Evolutionary conservation across 2,113 vertebrate genomes (phyloP), one percentile per base, ranked within the genome.

Genomic region (Toxostoma redivivum): DNA sequence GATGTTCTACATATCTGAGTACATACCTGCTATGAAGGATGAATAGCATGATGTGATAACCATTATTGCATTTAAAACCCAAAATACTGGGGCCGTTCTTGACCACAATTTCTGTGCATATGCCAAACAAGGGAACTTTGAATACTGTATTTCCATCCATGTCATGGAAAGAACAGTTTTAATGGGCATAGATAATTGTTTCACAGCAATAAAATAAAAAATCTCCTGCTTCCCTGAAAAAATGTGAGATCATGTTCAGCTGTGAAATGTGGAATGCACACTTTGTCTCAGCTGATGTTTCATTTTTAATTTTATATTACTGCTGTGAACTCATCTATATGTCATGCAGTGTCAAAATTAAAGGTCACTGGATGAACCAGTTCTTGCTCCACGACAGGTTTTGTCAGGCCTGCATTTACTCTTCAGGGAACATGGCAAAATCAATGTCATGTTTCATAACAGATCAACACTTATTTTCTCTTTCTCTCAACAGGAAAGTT

Each of bases 401-500:
- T 83, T 88, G 50, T 60, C 77, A 58, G 25, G 40, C 73, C 30
- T 61, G 17, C 38, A 20, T 80, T 86, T 77, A 38, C 78, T 81
- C 54, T 67, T 81, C 65, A 86, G 57, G n/a, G 44, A 27, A 27
- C 35, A 18, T 51, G 57, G 45, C 42, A 60, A 81, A 71, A 61
- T 76, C 9, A 20, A 4, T 56, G 86, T 66, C 61, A 56, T 4
- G 0, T 66, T 40, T 48, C 5, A 3, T 67, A 50, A 61, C 56
- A 51, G 24, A 51, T 82, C 87, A 96, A 95, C 73, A 33, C 11
- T 61, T 93, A 28, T 64, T 65, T 96, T 96, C 80, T 92, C 61
- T 86, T 97, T 95, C 84, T 95, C 73, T 88, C 97, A 96, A 97
- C 98, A 99, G 99, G 98, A 99, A 99, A 98, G 98, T 99, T 97